These are phyloP conservation scores for Lucilia sericata DNA, from an alignment of 1,140 invertebrate species.

Conservation along the genomic window DNA sequence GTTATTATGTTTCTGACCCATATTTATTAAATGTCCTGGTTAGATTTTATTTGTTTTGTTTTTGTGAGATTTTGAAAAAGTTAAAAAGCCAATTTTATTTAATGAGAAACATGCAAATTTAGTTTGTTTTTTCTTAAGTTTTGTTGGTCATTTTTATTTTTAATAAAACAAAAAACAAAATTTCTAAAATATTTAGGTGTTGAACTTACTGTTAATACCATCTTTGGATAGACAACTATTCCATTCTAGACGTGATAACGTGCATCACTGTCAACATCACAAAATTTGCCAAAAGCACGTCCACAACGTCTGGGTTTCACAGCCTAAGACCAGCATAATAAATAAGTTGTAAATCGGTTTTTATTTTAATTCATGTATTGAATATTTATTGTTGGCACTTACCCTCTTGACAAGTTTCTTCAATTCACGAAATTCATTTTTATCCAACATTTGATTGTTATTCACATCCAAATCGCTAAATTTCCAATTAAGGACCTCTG, in stretches of 20 bases:
- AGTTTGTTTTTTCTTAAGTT: neutral
- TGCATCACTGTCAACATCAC: constrained; percentile 84
- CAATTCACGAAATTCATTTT: constrained; percentile 83
- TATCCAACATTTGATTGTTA: constrained; percentile 79
- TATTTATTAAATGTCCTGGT: constrained; percentile 22
- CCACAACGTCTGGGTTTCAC: constrained; percentile 90
- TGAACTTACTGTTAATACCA: constrained; percentile 70
- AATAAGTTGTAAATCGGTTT: constrained; percentile 16
- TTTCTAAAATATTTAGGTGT: neutral
- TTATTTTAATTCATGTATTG: neutral
- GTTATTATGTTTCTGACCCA: constrained; percentile 45
- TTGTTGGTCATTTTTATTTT: no score
- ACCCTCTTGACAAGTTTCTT: constrained; percentile 83
- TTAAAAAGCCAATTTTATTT: constrained; percentile 11
- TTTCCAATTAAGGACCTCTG: constrained; percentile 85
- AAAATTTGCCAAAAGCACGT: constrained; percentile 86
- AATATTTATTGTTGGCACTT: constrained; percentile 48
- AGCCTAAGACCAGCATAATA: constrained; percentile 68
- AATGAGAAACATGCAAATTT: constrained; percentile 19
- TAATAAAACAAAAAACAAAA: neutral
- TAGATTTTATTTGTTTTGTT: neutral
- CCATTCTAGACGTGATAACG: constrained; percentile 85
- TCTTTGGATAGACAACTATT: constrained; percentile 81
- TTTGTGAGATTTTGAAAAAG: neutral
- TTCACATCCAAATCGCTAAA: constrained; percentile 85